Evolutionary conservation across 2,797 vertebrate genomes (phyloP).

Genomic region (Fringilla coelebs): DNA sequence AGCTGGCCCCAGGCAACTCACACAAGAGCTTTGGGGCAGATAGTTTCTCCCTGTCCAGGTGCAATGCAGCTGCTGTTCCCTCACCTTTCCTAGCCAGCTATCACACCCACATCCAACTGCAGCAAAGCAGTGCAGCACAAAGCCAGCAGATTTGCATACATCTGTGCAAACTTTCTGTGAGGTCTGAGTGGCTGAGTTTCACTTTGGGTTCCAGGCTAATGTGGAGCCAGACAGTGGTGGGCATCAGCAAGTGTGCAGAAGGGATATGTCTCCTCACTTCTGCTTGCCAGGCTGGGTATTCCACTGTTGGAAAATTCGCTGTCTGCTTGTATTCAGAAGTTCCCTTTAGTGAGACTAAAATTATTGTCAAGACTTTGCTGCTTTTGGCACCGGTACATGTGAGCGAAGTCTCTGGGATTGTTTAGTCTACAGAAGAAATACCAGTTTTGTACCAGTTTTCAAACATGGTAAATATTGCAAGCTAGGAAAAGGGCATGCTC

Average conservation of each 20-base stretch:
- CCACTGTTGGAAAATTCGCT: background rate
- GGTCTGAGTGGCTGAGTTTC: background rate
- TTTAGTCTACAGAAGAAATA: background rate
- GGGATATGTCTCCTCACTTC: background rate
- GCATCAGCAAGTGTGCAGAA: background rate
- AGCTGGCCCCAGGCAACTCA: background rate
- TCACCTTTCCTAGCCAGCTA: background rate
- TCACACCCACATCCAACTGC: background rate
- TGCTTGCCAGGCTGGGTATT: background rate
- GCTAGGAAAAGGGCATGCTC: background rate
- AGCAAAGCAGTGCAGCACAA: background rate
- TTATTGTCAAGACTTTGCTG: background rate
- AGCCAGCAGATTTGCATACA: conserved; percentile 20
- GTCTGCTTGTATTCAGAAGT: background rate
- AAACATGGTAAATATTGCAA: background rate
- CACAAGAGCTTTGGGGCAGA: background rate
- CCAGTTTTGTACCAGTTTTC: background rate
- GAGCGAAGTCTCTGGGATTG: background rate
- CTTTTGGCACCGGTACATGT: background rate
- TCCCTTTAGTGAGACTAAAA: background rate
- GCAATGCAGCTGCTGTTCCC: background rate
- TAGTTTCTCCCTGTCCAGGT: background rate
- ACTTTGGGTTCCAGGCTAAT: background rate
- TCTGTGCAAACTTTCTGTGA: background rate
- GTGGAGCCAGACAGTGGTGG: background rate